Percentiles rank a stretch among this genome's conserved stretches.
Conservation (phyloP, 2,888 invertebrate genomes). For the Agrenia bidenticulata region DNA sequence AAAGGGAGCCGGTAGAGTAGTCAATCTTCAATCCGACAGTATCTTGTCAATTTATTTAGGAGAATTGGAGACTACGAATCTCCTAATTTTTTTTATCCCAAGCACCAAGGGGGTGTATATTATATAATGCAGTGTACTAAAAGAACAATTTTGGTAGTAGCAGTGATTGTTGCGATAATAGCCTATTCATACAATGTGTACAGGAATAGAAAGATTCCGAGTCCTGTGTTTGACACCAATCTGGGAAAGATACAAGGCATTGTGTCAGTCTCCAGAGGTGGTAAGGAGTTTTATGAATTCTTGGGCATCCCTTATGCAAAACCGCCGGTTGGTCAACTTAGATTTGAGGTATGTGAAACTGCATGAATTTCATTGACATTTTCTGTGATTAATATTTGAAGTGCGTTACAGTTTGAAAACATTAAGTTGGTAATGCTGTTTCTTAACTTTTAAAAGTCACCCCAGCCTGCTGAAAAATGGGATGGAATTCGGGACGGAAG, state of each 20-base stretch:
- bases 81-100: too few species aligned
- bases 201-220: slow-evolving; percentile 21
- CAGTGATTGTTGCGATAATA: background rate
- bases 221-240: slow-evolving; percentile 32
- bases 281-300: slow-evolving; percentile 30
- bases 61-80: too few species aligned
- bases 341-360: slow-evolving; percentile 34
- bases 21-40: too few species aligned
- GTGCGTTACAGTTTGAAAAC: too few species aligned
- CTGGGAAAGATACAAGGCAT: slow-evolving; percentile 35
- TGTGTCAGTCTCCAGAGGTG: slow-evolving; percentile 25
- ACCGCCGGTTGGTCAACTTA: slow-evolving; percentile 34
- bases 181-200: slow-evolving; percentile 10
- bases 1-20: too few species aligned
- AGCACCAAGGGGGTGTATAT: too few species aligned
- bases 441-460: slow-evolving; percentile 34
- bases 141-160: slow-evolving; percentile 2
- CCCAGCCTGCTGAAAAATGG: slow-evolving; percentile 42
- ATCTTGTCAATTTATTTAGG: too few species aligned
- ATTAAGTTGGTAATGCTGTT: too few species aligned
- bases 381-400: too few species aligned
- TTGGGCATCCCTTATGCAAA: slow-evolving; percentile 31
- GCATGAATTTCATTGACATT: too few species aligned
- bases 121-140: too few species aligned
- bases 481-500: slow-evolving; percentile 43